phyloP scores from a whole-genome alignment of 2,888 invertebrate genomes.

The Acrobasis repandana region DNA sequence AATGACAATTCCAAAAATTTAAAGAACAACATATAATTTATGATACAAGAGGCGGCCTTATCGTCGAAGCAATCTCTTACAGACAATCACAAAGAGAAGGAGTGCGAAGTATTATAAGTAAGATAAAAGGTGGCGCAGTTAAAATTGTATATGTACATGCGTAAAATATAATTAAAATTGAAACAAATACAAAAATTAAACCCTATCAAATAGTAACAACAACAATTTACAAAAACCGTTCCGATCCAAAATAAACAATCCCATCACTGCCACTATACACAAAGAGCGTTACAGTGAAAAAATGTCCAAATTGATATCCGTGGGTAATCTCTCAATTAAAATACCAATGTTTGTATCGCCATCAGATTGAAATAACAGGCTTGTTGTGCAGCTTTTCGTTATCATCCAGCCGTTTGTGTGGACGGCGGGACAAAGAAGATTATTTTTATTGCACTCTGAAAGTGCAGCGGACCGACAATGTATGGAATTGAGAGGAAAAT shows the following conservation, averaged over 20 bases:
- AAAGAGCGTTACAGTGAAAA: conserved; percentile 3
- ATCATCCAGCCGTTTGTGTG: conserved; percentile 55
- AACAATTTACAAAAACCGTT: background rate
- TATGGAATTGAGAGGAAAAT: conserved; percentile 69
- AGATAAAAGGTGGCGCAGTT: too few species aligned
- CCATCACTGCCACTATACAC: background rate
- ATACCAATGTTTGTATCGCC: conserved; percentile 48
- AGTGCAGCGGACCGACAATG: conserved; percentile 70
- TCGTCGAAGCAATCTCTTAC: too few species aligned
- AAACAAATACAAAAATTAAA: too few species aligned
- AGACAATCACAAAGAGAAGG: too few species aligned
- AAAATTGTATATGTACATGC: background rate
- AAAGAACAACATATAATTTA: too few species aligned
- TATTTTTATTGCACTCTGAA: conserved; percentile 78
- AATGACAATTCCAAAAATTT: too few species aligned
- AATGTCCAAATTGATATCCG: conserved; percentile 9
- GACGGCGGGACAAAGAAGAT: conserved; percentile 73
- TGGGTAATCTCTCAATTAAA: conserved; percentile 43
- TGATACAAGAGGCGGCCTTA: too few species aligned
- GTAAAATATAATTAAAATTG: background rate
- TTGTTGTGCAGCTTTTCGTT: conserved; percentile 56
- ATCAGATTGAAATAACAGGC: conserved; percentile 62
- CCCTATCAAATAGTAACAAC: background rate
- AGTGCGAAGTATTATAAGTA: too few species aligned
- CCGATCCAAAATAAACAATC: background rate